Conservation (phyloP, 2,888 invertebrate genomes). For the Pocota personata region DNA sequence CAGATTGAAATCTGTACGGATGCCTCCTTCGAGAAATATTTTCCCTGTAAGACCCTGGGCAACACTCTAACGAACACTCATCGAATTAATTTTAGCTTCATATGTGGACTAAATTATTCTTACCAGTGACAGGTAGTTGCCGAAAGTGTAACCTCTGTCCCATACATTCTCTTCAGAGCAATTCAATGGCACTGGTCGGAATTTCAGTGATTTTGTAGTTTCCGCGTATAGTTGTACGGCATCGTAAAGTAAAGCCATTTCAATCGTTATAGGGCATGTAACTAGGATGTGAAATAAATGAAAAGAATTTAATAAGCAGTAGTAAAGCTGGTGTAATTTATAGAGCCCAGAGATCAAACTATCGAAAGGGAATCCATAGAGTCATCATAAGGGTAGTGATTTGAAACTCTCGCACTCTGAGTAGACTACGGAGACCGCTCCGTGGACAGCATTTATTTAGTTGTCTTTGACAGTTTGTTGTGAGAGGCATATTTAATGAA, state of each 20-base stretch:
- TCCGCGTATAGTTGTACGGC: conserved; percentile 91
- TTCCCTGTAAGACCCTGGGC: conserved; percentile 88
- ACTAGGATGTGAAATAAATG: conserved; percentile 72
- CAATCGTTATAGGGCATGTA: conserved; percentile 83
- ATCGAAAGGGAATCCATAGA: too few relatives aligned
- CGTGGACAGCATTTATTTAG: too few relatives aligned
- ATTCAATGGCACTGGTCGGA: conserved; percentile 83
- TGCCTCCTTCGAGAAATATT: conserved; percentile 91
- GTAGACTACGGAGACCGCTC: too few relatives aligned
- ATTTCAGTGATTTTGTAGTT: conserved; percentile 87
- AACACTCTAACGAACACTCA: conserved; percentile 68
- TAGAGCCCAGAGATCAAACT: too few relatives aligned
- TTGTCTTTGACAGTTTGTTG: too few relatives aligned
- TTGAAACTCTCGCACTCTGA: too few relatives aligned
- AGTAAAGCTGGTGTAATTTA: too few relatives aligned
- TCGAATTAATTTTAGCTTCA: too few relatives aligned
- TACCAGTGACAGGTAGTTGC: conserved; percentile 87
- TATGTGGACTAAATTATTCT: neutral
- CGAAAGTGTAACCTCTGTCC: conserved; percentile 91
- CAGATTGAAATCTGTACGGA: conserved; percentile 87
- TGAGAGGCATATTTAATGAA: too few relatives aligned
- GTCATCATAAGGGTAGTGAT: too few relatives aligned
- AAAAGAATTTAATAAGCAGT: neutral
- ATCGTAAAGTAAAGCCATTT: conserved; percentile 93
- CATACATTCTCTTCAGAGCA: conserved; percentile 87